Percentiles rank a stretch among this genome's conserved stretches.
These are phyloP conservation scores for Paramormyrops kingsleyae DNA, from an alignment of 2,113 vertebrate species.

Conservation along the genomic window DNA sequence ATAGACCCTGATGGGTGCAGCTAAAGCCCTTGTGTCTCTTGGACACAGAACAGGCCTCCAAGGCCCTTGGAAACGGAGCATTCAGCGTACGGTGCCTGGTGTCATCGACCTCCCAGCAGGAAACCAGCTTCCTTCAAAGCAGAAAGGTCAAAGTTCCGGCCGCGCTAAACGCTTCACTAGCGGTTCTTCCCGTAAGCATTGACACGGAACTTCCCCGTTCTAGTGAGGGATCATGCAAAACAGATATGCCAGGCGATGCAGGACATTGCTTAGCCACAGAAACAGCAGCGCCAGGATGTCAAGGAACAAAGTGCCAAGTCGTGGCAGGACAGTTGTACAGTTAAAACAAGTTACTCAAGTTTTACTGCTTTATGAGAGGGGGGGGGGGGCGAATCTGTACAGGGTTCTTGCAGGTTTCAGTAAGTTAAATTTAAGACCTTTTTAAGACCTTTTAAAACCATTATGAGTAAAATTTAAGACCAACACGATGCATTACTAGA, in stretches of 20 bases:
- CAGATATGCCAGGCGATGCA: neutral
- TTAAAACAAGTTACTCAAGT: neutral
- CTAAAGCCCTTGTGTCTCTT: neutral
- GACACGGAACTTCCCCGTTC: neutral
- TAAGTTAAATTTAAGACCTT: too few relatives aligned
- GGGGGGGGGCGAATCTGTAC: too few relatives aligned
- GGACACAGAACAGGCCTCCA: neutral
- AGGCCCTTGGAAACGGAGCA: neutral
- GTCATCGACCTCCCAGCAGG: neutral
- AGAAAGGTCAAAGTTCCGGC: neutral
- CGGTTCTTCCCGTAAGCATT: neutral
- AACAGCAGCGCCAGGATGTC: neutral
- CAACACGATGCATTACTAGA: too few relatives aligned
- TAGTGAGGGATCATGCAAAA: neutral
- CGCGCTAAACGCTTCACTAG: neutral
- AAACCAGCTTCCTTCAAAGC: neutral
- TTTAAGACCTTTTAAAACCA: too few relatives aligned
- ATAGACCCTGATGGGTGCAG: neutral
- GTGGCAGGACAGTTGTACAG: neutral
- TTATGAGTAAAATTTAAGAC: too few relatives aligned
- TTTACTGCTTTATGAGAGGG: neutral
- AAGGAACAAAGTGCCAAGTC: neutral
- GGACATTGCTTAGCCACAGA: neutral
- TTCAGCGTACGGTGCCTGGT: neutral
- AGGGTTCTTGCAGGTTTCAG: too few relatives aligned